Conservation (phyloP, 2,888 invertebrate species). For the Conops quadrifasciatus region DNA sequence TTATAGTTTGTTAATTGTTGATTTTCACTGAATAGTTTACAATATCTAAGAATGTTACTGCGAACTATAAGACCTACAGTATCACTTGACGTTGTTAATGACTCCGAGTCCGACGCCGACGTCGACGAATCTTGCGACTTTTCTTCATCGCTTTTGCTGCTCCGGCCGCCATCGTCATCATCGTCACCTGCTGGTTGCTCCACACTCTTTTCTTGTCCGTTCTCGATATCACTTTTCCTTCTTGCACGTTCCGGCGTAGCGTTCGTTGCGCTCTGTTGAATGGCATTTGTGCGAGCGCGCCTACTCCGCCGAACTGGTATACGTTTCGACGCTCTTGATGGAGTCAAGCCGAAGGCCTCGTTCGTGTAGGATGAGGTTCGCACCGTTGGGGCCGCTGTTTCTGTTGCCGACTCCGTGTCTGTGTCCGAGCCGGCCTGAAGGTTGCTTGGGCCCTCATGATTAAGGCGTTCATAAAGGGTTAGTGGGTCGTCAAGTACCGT, state of each 20-base stretch:
- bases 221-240: constrained; percentile 34
- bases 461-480: constrained; percentile 42
- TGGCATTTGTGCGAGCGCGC: constrained; percentile 29
- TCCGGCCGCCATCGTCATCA: constrained; percentile 6
- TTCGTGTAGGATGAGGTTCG: constrained; percentile 12
- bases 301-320: constrained; percentile 35
- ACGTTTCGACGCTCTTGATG: constrained; percentile 31
- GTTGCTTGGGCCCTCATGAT: background rate
- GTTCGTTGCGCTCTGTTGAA: background rate
- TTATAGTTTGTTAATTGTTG: too few species aligned
- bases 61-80: constrained; percentile 45
- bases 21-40: background rate
- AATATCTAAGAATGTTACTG: background rate
- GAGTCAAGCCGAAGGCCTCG: constrained; percentile 17
- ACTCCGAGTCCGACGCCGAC: constrained; percentile 43
- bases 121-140: constrained; percentile 35
- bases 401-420: constrained; percentile 41
- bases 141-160: constrained; percentile 16
- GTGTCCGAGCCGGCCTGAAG: constrained; percentile 7
- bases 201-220: background rate
- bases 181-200: background rate
- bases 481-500: constrained; percentile 72
- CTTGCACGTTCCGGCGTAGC: constrained; percentile 35
- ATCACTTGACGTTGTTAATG: constrained; percentile 46
- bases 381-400: constrained; percentile 32